A percentile compares a stretch with the other conserved stretches of the same genome.
Conservation (phyloP, 2,888 invertebrate species). For the Brassicogethes aeneus region DNA sequence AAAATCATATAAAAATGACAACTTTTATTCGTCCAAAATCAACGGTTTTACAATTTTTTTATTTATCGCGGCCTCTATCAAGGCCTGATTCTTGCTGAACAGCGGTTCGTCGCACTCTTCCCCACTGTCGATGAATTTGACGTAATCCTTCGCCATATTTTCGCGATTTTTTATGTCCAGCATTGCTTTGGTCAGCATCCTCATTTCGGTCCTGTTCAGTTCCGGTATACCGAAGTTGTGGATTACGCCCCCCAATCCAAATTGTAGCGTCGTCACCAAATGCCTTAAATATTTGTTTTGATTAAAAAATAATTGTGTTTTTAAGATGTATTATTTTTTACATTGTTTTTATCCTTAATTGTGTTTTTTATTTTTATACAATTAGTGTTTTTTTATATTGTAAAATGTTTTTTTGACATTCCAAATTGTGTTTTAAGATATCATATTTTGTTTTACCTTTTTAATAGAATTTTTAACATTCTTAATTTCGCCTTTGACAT, state of each 20-base stretch:
- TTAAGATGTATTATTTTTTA: not conserved
- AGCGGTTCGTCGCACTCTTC: not conserved
- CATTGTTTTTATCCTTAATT: not conserved
- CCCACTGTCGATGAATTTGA: slow-evolving; percentile 15
- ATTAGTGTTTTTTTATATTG: no score
- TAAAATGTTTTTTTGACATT: no score
- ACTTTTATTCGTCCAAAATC: no score
- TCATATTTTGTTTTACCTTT: no score
- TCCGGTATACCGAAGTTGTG: slow-evolving; percentile 43
- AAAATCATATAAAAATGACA: no score
- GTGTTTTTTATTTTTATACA: no score
- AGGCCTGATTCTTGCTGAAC: not conserved
- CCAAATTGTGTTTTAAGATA: no score
- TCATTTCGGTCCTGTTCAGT: slow-evolving; percentile 40
- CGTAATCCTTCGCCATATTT: slow-evolving; percentile 24
- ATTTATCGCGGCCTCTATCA: not conserved
- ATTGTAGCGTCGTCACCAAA: slow-evolving; percentile 38
- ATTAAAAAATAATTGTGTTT: no score
- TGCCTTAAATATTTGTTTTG: no score
- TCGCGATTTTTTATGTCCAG: slow-evolving; percentile 33
- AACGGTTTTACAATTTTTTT: not conserved
- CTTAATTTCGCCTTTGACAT: no score
- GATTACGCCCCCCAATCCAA: slow-evolving; percentile 42
- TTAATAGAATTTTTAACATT: no score
- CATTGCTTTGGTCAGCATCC: slow-evolving; percentile 38